Conservation (phyloP, 1,140 invertebrate species). For the Tetragnatha versicolor region DNA sequence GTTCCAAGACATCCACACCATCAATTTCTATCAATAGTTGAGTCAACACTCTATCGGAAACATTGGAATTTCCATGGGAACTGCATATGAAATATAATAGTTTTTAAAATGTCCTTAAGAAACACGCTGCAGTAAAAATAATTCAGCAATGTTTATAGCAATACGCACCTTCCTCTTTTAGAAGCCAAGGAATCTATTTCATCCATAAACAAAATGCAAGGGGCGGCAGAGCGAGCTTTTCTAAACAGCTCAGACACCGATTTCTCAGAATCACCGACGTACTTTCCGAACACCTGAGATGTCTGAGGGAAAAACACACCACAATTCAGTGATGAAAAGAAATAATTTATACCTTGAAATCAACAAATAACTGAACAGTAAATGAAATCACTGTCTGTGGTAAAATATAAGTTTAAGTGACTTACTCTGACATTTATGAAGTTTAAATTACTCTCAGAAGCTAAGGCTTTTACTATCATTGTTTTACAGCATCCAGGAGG, state of each 20-base stretch:
- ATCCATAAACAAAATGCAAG: slow-evolving; percentile 96
- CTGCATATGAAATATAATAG: slow-evolving; percentile 24
- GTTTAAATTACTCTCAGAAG: slow-evolving; percentile 73
- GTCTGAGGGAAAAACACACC: slow-evolving; percentile 62
- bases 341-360: neutral
- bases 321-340: neutral
- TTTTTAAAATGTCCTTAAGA: too few species aligned
- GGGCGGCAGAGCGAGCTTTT: slow-evolving; percentile 89
- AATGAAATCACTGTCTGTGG: too few species aligned
- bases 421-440: slow-evolving; percentile 86
- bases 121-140: too few species aligned
- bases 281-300: slow-evolving; percentile 91
- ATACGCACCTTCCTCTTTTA: slow-evolving; percentile 74
- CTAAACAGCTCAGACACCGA: slow-evolving; percentile 90
- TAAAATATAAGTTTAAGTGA: neutral
- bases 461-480: slow-evolving; percentile 69
- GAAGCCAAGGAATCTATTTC: slow-evolving; percentile 93
- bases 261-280: slow-evolving; percentile 96
- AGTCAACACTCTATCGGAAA: slow-evolving; percentile 76
- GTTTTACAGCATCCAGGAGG: slow-evolving; percentile 70
- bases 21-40: slow-evolving; percentile 90
- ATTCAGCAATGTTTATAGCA: too few species aligned
- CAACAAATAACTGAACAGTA: too few species aligned
- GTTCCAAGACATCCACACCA: slow-evolving; percentile 74
- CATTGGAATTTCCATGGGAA: slow-evolving; percentile 58